Conservation (phyloP, 2,797 vertebrate species). For the Gymnoscopelus microlampas region DNA sequence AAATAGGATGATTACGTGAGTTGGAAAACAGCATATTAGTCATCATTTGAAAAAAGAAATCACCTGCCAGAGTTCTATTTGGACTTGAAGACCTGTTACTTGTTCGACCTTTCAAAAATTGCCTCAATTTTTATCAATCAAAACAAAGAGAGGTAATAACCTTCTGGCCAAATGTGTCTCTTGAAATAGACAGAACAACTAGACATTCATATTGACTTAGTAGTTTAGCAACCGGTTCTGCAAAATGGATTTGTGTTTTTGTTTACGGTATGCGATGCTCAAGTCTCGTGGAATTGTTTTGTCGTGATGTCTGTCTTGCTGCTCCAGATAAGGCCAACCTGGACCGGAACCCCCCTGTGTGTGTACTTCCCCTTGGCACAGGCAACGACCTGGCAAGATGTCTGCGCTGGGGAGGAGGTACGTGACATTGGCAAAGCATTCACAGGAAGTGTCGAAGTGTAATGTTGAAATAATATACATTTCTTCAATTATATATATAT, state of each 20-base stretch:
- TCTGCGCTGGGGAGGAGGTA: constrained; percentile 96
- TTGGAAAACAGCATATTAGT: constrained; percentile 79
- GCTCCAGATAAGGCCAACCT: constrained; percentile 92
- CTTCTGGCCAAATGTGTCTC: constrained; percentile 60
- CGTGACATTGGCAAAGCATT: constrained; percentile 33
- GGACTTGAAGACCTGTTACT: constrained; percentile 65
- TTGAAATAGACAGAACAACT: constrained; percentile 68
- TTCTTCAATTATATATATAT: constrained; percentile 4
- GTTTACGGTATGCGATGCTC: constrained; percentile 21
- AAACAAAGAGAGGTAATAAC: constrained; percentile 81
- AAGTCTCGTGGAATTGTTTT: constrained; percentile 37
- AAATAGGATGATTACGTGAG: constrained; percentile 79
- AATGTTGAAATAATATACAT: constrained; percentile 15
- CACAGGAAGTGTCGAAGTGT: constrained; percentile 10
- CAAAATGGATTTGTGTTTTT: constrained; percentile 49
- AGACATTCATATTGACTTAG: constrained; percentile 46
- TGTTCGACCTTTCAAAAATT: constrained; percentile 79
- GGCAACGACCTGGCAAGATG: constrained; percentile 95
- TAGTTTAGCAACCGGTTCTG: constrained; percentile 36
- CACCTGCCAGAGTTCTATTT: constrained; percentile 64
- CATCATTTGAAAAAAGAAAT: constrained; percentile 67
- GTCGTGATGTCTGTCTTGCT: constrained; percentile 51
- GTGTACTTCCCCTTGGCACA: constrained; percentile 95
- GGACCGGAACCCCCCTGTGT: constrained; percentile 91
- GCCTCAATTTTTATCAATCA: constrained; percentile 85